These are phyloP conservation scores for Hirundo rustica DNA, from an alignment of 2,797 vertebrate species.

Conservation along the genomic window DNA sequence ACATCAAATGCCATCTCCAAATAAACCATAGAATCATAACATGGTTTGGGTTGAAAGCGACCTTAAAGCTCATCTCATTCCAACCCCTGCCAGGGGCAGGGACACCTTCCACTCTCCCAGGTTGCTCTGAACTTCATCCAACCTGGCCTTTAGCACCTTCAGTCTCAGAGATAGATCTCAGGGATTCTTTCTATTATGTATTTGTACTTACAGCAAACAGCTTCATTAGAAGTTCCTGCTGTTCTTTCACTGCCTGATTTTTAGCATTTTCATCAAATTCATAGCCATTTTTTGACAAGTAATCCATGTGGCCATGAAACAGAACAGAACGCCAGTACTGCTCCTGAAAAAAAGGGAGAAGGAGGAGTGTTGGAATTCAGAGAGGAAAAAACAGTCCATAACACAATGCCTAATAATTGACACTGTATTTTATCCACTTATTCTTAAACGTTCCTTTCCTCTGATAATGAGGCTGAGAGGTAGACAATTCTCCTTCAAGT, in stretches of 20 bases:
- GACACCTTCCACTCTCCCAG: not conserved
- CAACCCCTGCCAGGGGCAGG: not conserved
- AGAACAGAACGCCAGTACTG: constrained; percentile 91
- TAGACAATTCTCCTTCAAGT: not conserved
- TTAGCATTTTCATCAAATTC: constrained; percentile 83
- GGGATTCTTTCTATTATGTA: not conserved
- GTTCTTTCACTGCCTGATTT: constrained; percentile 84
- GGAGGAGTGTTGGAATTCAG: not conserved
- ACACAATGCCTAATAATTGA: not conserved
- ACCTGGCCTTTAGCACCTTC: not conserved
- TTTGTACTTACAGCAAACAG: constrained; percentile 92
- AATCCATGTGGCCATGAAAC: constrained; percentile 86
- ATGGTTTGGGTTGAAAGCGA: not conserved
- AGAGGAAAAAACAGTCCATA: not conserved
- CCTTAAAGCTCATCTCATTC: not conserved
- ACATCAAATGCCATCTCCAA: not conserved
- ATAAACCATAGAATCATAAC: not conserved
- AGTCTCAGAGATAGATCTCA: not conserved
- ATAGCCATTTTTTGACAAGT: constrained; percentile 88
- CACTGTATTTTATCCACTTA: not conserved
- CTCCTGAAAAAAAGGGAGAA: constrained; percentile 77
- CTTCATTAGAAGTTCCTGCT: constrained; percentile 96
- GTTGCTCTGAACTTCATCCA: accelerated
- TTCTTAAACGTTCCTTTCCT: not conserved
- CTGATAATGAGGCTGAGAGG: not conserved